These are phyloP conservation scores for Ashinkailepas kermadecensis DNA, from an alignment of 2,888 invertebrate species.

Conservation along the genomic window DNA sequence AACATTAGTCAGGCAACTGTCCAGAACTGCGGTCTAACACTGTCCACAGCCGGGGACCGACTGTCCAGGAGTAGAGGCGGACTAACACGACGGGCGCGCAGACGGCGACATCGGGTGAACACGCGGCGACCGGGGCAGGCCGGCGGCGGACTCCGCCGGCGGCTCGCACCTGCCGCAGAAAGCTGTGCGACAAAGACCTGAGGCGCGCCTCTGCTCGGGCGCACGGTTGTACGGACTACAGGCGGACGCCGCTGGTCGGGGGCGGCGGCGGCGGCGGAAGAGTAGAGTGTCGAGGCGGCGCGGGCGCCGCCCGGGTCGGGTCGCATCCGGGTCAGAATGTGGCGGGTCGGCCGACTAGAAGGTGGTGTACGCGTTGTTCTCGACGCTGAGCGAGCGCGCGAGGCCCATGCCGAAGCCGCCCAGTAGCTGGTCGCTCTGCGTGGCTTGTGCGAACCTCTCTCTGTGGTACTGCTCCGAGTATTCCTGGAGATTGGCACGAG, in stretches of 20 bases:
- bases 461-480: conserved; percentile 29
- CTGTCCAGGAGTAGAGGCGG: too few relatives aligned
- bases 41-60: too few relatives aligned
- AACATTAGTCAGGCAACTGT: neutral
- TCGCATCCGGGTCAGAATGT: too few relatives aligned
- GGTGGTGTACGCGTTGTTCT: conserved; percentile 21
- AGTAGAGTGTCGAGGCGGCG: neutral
- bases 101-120: too few relatives aligned
- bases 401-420: conserved; percentile 26
- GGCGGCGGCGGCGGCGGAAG: neutral
- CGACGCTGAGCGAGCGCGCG: conserved; percentile 14
- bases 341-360: neutral
- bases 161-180: too few relatives aligned
- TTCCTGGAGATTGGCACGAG: conserved; percentile 21
- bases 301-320: neutral
- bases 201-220: too few relatives aligned
- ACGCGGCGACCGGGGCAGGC: too few relatives aligned
- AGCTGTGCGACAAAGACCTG: too few relatives aligned
- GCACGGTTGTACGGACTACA: too few relatives aligned
- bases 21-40: neutral
- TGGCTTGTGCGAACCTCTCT: conserved; percentile 16
- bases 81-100: too few relatives aligned
- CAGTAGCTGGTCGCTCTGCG: conserved; percentile 21
- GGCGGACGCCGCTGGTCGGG: neutral
- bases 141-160: too few relatives aligned